A percentile compares a stretch with the other conserved stretches of the same genome.
phyloP scores from a whole-genome alignment of 2,797 vertebrate species.

The Decapterus maruadsi region DNA sequence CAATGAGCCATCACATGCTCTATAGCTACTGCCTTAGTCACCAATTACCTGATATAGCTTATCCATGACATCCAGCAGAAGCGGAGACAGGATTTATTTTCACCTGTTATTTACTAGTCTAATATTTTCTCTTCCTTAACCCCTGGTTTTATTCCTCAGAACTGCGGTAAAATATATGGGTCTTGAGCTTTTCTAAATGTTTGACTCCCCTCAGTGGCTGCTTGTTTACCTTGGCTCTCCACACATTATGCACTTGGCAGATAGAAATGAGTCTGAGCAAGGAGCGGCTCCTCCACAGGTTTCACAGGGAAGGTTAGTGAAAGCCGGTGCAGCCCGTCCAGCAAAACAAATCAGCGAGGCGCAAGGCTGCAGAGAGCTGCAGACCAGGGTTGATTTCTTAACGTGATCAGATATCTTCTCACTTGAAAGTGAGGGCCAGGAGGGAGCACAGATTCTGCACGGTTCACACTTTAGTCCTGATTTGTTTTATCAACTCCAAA shows the following conservation, averaged over 20 bases:
- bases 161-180: background rate
- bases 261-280: slow-evolving; percentile 19
- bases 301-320: slow-evolving; percentile 19
- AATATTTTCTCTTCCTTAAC: background rate
- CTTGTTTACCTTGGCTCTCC: slow-evolving; percentile 40
- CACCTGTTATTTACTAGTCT: background rate
- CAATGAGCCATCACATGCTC: background rate
- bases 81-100: background rate
- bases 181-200: slow-evolving; percentile 26
- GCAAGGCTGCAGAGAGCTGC: slow-evolving; percentile 2
- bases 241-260: background rate
- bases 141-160: background rate
- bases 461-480: background rate
- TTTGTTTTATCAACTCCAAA: background rate
- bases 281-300: background rate
- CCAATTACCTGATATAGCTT: background rate
- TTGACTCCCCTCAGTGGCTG: slow-evolving; percentile 18
- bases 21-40: background rate
- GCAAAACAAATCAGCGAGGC: slow-evolving; percentile 39
- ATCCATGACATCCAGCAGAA: background rate
- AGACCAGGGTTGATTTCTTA: background rate
- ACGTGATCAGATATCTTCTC: background rate
- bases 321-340: slow-evolving; percentile 19
- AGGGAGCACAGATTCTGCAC: background rate
- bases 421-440: slow-evolving; percentile 3